Base-by-base conservation (phyloP, 2,113 vertebrate species). In the Cyanistes caeruleus region DNA sequence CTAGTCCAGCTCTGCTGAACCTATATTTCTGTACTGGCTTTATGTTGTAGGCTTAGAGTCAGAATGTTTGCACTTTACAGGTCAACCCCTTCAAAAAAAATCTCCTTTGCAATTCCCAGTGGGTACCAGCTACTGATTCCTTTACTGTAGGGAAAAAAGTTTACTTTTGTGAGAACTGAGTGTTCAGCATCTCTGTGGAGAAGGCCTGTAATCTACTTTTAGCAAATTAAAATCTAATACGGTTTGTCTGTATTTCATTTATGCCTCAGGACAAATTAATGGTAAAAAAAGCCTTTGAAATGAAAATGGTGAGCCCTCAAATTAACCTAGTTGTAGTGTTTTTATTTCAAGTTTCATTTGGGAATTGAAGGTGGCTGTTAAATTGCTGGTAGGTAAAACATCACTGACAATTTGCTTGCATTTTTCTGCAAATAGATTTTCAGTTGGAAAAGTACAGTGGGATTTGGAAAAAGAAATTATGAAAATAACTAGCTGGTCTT, bases 251-350 rank as follows among this genome's bases (percentile, higher is more conserved):
- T 87, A 76, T 85, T 91, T 89, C 90, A 83, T 65, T 95, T 96
- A 59, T 67, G 90, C 93, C 82, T 90, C 75, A 80, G 79, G 93
- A 94, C 68, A 91, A 94, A 93, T 95, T 96, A 95, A 56, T 83
- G 58, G 58, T 93, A 72, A 96, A 92, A 93, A 92, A 88, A 82
- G 18, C n/a, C 63, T 94, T 95, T 96, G 91, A 95, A 90, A 91
- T 94, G 4, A 91, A 95, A 94, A 88, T 78, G 9, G 33, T 74
- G 79, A 90, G 68, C 41, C 83, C 60, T 93, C 56, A 93, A 79
- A 95, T 96, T 96, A 95, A 96, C 94, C 93, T 93, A 93, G 72
- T 95, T 93, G 68, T 58, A 93, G 75, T 79, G 64, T 22, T 93
- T 92, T 97, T 96, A 93, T 87, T 96, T 93, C 78, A 44, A 55